A percentile compares a stretch with the other conserved stretches of the same genome.
These are phyloP conservation scores for Mesitornis unicolor DNA, from an alignment of 2,113 vertebrate genomes.

Conservation along the genomic window DNA sequence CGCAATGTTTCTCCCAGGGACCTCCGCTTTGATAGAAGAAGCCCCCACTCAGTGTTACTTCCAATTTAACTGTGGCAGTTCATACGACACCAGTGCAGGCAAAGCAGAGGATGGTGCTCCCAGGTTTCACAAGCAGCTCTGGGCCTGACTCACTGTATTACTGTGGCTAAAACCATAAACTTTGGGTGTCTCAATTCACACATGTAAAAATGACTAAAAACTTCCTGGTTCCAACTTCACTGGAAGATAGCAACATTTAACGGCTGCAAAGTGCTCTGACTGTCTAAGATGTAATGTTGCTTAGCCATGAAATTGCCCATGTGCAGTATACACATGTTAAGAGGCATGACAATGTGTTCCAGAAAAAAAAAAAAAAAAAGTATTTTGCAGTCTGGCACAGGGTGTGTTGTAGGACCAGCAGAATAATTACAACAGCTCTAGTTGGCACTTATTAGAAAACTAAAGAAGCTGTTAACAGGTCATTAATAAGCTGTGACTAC, in stretches of 20 bases:
- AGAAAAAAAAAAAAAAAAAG: not conserved
- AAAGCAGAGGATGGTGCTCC: not conserved
- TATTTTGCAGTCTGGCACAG: not conserved
- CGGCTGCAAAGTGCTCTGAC: not conserved
- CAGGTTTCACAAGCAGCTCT: not conserved
- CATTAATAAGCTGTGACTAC: slow-evolving; percentile 39
- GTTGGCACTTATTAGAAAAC: slow-evolving; percentile 29
- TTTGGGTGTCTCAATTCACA: not conserved
- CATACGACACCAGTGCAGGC: not conserved
- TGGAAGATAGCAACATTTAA: not conserved
- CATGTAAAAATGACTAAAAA: not conserved
- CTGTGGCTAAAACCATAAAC: slow-evolving; percentile 1
- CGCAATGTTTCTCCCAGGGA: not conserved
- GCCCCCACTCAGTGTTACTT: not conserved
- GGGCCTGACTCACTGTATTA: not conserved
- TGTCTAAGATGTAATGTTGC: not conserved
- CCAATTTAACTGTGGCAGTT: not conserved
- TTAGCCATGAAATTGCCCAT: not conserved
- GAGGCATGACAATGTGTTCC: not conserved
- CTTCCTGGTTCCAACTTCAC: not conserved
- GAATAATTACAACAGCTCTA: slow-evolving; percentile 27
- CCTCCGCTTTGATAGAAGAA: not conserved
- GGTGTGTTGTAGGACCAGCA: not conserved
- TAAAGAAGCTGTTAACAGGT: slow-evolving; percentile 33
- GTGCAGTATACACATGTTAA: not conserved